Base-by-base conservation (phyloP, 1,140 invertebrate genomes). In the Pseudomyrmex dendroicus region DNA sequence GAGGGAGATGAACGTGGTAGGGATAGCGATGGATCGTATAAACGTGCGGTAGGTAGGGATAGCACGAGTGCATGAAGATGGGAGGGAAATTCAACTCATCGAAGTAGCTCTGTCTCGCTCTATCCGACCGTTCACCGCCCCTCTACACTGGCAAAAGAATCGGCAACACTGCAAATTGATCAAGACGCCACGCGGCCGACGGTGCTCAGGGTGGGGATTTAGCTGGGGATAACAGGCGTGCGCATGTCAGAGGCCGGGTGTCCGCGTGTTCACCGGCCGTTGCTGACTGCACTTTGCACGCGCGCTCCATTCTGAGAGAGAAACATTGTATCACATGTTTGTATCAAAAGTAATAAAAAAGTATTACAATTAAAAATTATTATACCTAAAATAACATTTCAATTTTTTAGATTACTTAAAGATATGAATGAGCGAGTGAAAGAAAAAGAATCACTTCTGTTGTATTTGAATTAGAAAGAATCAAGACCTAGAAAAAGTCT, bases 161-260 rank as follows among this genome's bases (percentile, higher is more conserved):
- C 88, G 92, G 92, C 92, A 94, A 94, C 93, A 83, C 80, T 73
- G 92, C 89, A 82, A 83, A 94, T 94, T 94, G 93, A 94, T 94
- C 92, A 93, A 90, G 84, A 91, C 91, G 92, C 93, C 93, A 94
- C 93, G 93, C 93, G 93, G 93, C 35, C 35, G 35, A 93, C 92
- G 90, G 85, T 90, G 72, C 84, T 67, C 73, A n/a, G 86, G 90
- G 90, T 88, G 91, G 91, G 87, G 86, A 52, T 73, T 85, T 89
- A 83, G 84, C 92, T 89, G 91, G 91, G 91, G 91, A 92, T 90
- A 93, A 82, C 22, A 87, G 90, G 90, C 92, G 91, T 92, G 93
- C 92, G 92, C 89, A 87, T 66, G 91, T 15, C 22, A 15, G 67
- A 85, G 64, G 83, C 85, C 88, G 83, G 86, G 87, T 89, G 84